A percentile compares a stretch with the other conserved stretches of the same genome.
Evolutionary conservation across 2,113 vertebrate genomes (phyloP).

Genomic region (Cyphomyrus discorhynchus): DNA sequence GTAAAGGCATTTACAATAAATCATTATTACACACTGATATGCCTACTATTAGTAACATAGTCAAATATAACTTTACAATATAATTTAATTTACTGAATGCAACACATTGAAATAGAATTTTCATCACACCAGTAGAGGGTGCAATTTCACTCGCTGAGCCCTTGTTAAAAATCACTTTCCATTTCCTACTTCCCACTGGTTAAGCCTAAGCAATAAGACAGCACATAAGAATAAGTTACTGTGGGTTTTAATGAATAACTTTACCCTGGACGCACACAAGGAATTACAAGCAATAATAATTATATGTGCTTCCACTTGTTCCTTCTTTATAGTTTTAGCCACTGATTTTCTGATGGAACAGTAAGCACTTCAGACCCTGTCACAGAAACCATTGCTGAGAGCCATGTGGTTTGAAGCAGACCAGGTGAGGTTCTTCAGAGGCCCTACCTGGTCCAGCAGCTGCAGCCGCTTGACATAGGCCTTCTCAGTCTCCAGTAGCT

Average conservation of each 20-base stretch:
- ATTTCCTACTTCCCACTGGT: neutral
- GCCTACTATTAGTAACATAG: neutral
- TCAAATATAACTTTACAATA: neutral
- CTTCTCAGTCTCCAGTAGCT: constrained; percentile 79
- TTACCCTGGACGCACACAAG: neutral
- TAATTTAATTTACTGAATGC: neutral
- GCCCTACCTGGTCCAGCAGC: constrained; percentile 72
- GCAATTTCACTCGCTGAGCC: neutral
- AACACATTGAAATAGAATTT: neutral
- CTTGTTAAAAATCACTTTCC: neutral
- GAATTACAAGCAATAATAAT: neutral
- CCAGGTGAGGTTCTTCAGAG: neutral
- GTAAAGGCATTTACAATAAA: neutral
- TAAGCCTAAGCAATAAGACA: neutral
- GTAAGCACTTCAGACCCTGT: neutral
- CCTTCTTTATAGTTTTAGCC: neutral
- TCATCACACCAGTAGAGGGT: neutral
- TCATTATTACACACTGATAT: neutral
- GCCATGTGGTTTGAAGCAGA: neutral
- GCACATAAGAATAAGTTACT: neutral
- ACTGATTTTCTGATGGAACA: neutral
- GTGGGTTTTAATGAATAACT: neutral
- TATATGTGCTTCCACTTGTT: neutral
- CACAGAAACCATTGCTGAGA: neutral
- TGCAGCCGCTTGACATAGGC: constrained; percentile 75